Base-by-base conservation (phyloP, 2,888 invertebrate species). In the Neria commutata region DNA sequence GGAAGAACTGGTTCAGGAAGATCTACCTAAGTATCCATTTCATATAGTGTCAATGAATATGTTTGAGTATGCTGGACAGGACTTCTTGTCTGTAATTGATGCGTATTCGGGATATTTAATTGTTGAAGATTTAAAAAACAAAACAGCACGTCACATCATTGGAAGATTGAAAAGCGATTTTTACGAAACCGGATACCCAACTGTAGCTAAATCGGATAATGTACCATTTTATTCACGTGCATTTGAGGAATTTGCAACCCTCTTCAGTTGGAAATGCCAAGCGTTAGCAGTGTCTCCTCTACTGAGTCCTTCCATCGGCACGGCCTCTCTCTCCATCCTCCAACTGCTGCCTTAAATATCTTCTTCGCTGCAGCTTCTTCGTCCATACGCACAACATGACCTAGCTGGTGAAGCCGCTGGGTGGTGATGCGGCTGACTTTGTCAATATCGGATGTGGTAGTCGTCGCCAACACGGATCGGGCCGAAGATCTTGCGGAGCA, bases 11-110 rank as follows among this genome's bases (percentile, higher is more conserved):
- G 37, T 37, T 3, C 54, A 54, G 21, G 42, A 25, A 19, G 23
- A 19, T 16, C 8, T 14, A 5, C 42, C 47, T 11, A 24, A 55
- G 23, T 34, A 48, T 16, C 54, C 46, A 16, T 26, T 47, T 14
- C 37, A 49, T 3, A 8, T 11, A 2, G 34, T 49, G 8, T 3
- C 49, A 17, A 49, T 48, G 3, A 34, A 55, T 34, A 3, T 48
- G 3, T 49, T 49, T 21, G 49, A 56, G 26, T 37, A 40, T 19
- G 56, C 42, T 10, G 50, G 51, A 5, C 21, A 50, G 8, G 45
- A 40, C 40, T 50, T 40, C 17, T 24, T 47, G 14, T 2, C 26
- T 5, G 26, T 50, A 34, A 25, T 51, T 1, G 50, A 50, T 50
- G 37, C 50, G 6, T 50, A 50, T 33, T 34, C 19, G 33, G 50